Evolutionary conservation across 2,888 invertebrate species (phyloP), one percentile per base, ranked within the genome.

Genomic region (Sarcophaga carnaria): DNA sequence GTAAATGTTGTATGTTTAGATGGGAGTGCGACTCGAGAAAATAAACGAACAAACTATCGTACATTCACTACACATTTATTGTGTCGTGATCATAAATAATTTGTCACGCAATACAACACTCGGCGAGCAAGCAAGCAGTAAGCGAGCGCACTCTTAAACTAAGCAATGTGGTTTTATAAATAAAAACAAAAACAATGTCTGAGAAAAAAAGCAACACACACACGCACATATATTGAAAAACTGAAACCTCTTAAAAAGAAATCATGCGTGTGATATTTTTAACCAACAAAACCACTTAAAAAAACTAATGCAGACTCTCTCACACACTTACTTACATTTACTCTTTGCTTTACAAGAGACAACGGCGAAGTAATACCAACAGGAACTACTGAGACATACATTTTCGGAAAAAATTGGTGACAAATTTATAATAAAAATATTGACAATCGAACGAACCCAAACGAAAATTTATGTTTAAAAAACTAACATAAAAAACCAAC

Each of bases 11-110:
- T 54, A 12, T 54, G 54, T 75, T 70, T 37, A 67, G 45, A 37
- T 64, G 70, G 4, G 54, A 4, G 54, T 54, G 54, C 17, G 54
- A 49, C 49, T 17, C 14, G 12, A 17, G 14, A 54, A 49, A 54
- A 14, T 54, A 17, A 67, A 67, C 54, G 54, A 70, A 72, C 64
- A 47, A 81, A 84, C 81, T 72, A 37, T 37, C 37, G 37, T 37
- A 71, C 64, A 84, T 75, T 87, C 76, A 81, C 75, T 75, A 84
- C 71, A 81, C 75, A 84, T 76, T 84, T 81, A 69, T 37, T 37
- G 45, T 81, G 81, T 84, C 81, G 84, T 87, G 87, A 87, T 87
- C 83, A 86, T 87, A 87, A 87, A 89, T 88, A 88, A 89, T 89
- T 88, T 89, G 89, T 88, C 89, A 89, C 85, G 88, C 87, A 78